A percentile compares a stretch with the other conserved stretches of the same genome.
These are phyloP conservation scores for Odocoileus hemionus DNA, from an alignment of 2,113 vertebrate species.

Conservation along the genomic window DNA sequence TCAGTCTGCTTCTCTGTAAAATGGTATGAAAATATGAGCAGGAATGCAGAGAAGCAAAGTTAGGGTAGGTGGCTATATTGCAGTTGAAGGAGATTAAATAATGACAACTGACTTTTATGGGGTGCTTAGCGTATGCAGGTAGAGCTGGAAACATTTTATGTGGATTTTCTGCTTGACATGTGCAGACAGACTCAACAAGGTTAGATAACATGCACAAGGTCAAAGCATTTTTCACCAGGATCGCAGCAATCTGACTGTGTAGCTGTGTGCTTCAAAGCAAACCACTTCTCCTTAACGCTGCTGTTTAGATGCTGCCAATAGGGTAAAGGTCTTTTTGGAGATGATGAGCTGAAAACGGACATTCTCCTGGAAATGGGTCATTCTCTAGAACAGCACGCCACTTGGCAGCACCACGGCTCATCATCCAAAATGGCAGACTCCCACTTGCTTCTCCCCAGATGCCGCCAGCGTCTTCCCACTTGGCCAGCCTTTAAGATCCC, in stretches of 20 bases:
- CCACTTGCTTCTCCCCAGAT: neutral
- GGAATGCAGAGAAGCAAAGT: neutral
- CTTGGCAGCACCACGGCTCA: too few species aligned
- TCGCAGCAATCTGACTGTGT: neutral
- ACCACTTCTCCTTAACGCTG: neutral
- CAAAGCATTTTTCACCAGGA: neutral
- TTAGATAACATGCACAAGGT: neutral
- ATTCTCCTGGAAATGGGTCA: neutral
- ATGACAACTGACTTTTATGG: neutral
- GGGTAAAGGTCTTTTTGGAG: neutral
- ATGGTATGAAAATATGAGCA: neutral
- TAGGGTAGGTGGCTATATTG: neutral
- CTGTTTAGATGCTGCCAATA: neutral
- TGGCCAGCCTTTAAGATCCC: neutral
- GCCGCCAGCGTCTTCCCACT: neutral
- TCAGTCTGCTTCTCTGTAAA: slow-evolving; percentile 9
- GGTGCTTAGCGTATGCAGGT: neutral
- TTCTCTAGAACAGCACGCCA: rapidly evolving
- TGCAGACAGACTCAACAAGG: neutral
- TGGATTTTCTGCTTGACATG: neutral
- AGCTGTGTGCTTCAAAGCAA: neutral
- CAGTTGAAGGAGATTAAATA: neutral
- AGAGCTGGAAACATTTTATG: neutral
- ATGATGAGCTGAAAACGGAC: neutral
- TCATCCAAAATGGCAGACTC: neutral